Percentiles rank a stretch among this genome's conserved stretches.
Evolutionary conservation across 1,140 invertebrate genomes (phyloP).

Genomic region (Bombus polaris): DNA sequence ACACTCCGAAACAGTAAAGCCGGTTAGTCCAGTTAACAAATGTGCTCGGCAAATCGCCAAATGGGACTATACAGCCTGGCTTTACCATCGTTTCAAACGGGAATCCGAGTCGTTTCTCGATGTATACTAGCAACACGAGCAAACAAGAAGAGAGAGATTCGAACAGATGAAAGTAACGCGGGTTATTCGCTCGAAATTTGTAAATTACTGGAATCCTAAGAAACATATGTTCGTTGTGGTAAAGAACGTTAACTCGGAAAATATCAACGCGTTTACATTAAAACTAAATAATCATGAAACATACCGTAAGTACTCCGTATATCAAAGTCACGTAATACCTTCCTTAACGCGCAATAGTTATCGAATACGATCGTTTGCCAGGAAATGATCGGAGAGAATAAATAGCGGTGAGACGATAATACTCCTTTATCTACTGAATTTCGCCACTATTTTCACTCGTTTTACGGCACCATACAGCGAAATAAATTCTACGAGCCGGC

Average conservation of each 20-base stretch:
- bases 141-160: not conserved
- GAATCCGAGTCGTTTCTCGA: not conserved
- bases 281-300: not conserved
- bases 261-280: not conserved
- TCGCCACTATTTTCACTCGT: not conserved
- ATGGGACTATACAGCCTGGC: not conserved
- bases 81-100: not conserved
- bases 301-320: not conserved
- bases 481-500: constrained; percentile 13
- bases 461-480: constrained; percentile 6
- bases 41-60: constrained; percentile 18
- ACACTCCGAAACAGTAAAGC: constrained; percentile 13
- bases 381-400: not conserved
- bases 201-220: too few relatives aligned
- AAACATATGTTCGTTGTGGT: too few relatives aligned
- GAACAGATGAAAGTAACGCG: not conserved
- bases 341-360: not conserved
- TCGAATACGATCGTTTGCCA: not conserved
- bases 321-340: not conserved
- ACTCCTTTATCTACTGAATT: constrained; percentile 22
- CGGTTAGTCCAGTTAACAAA: constrained; percentile 1
- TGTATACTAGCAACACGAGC: not conserved
- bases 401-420: constrained; percentile 5
- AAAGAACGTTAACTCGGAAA: not conserved
- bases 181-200: too few relatives aligned